phyloP scores from a whole-genome alignment of 2,888 invertebrate species.

The Cheilosia vulpina region DNA sequence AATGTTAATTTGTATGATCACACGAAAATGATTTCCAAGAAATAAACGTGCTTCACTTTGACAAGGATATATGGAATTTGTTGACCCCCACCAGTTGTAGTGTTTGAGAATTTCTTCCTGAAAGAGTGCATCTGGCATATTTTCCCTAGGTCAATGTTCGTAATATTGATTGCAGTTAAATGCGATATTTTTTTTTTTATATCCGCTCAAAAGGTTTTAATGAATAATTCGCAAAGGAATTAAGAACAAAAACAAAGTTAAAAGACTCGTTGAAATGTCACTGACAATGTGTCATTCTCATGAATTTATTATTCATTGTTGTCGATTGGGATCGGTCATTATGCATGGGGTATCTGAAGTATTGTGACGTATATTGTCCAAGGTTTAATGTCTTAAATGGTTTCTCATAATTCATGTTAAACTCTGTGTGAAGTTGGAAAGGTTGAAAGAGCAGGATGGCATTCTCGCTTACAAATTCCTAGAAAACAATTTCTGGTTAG shows the following conservation, averaged over 20 bases:
- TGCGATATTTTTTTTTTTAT: background rate
- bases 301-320: slow-evolving; percentile 29
- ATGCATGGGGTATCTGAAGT: background rate
- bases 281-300: slow-evolving; percentile 27
- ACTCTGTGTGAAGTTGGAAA: background rate
- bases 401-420: background rate
- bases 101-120: slow-evolving; percentile 24
- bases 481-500: background rate
- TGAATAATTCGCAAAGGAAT: slow-evolving; percentile 9
- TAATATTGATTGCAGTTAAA: slow-evolving; percentile 13
- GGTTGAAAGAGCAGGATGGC: background rate
- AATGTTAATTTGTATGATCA: slow-evolving; percentile 6
- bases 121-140: slow-evolving; percentile 19
- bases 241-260: slow-evolving; percentile 1
- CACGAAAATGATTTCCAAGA: background rate
- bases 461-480: background rate
- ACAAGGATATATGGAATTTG: background rate
- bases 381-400: background rate
- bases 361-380: background rate
- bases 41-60: background rate
- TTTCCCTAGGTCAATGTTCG: slow-evolving; percentile 28
- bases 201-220: slow-evolving; percentile 2
- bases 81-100: slow-evolving; percentile 1
- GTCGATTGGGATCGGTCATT: slow-evolving; percentile 3
- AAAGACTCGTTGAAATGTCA: slow-evolving; percentile 32